phyloP scores from a whole-genome alignment of 2,113 vertebrate species.

The Leptodactylus fuscus region DNA sequence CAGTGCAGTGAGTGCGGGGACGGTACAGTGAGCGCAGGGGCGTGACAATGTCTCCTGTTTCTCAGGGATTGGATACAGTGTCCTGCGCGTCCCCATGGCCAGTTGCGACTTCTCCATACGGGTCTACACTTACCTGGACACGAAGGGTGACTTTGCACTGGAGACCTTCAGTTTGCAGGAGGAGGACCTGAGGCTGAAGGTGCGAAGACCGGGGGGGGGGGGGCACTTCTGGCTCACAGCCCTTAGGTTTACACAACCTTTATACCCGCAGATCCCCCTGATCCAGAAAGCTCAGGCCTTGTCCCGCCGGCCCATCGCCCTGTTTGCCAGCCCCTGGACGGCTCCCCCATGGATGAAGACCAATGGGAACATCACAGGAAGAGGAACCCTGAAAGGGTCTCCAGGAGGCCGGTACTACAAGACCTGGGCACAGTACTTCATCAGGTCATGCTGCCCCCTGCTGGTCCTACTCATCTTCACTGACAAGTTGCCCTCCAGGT shows the following conservation, averaged over 20 bases:
- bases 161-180: slow-evolving; percentile 82
- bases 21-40: too few species aligned
- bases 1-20: too few species aligned
- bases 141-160: slow-evolving; percentile 81
- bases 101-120: slow-evolving; percentile 94
- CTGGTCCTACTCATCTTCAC: background rate
- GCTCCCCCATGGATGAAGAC: slow-evolving; percentile 92
- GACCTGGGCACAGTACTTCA: slow-evolving; percentile 92
- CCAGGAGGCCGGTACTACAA: slow-evolving; percentile 86
- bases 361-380: slow-evolving; percentile 81
- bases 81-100: slow-evolving; percentile 90
- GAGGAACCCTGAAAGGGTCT: slow-evolving; percentile 84
- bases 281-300: slow-evolving; percentile 78
- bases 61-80: slow-evolving; percentile 90
- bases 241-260: background rate
- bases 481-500: too few species aligned
- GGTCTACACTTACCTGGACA: slow-evolving; percentile 86
- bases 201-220: background rate
- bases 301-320: slow-evolving; percentile 74
- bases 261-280: slow-evolving; percentile 83
- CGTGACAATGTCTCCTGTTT: background rate
- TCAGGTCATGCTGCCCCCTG: slow-evolving; percentile 75
- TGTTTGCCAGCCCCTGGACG: slow-evolving; percentile 91
- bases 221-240: background rate
- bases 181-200: slow-evolving; percentile 90